Evolutionary conservation across 2,797 vertebrate species (phyloP).

Genomic region (Sciurus vulgaris): DNA sequence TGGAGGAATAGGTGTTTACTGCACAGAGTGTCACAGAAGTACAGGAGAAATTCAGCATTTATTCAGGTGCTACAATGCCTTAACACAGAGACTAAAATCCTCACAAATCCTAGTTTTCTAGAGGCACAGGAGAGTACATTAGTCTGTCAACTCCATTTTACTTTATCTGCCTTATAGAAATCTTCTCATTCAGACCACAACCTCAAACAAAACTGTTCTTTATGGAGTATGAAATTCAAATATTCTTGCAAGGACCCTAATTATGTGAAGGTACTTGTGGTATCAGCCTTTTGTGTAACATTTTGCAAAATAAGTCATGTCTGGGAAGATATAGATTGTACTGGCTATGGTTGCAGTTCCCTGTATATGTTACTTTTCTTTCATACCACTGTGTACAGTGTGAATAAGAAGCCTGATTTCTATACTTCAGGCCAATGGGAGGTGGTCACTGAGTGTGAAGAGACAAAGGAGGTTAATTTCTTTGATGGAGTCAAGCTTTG

Average conservation of each 20-base stretch:
- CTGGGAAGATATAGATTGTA: background rate
- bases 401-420: slow-evolving; percentile 90
- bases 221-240: background rate
- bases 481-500: slow-evolving; percentile 95
- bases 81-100: background rate
- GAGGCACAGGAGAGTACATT: background rate
- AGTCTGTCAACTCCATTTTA: background rate
- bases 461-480: slow-evolving; percentile 87
- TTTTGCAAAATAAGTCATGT: background rate
- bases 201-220: background rate
- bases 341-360: background rate
- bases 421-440: slow-evolving; percentile 92
- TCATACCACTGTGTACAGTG: slow-evolving; percentile 90
- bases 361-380: background rate
- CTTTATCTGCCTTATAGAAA: no score
- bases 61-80: background rate
- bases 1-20: background rate
- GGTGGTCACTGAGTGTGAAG: slow-evolving; percentile 87
- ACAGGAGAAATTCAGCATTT: background rate
- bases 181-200: no score
- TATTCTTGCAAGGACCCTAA: background rate
- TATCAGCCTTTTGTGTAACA: background rate
- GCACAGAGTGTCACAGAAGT: background rate
- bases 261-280: background rate
- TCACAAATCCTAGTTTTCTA: background rate